Conservation (phyloP, 2,888 invertebrate genomes). For the Drosophila diplacantha region DNA sequence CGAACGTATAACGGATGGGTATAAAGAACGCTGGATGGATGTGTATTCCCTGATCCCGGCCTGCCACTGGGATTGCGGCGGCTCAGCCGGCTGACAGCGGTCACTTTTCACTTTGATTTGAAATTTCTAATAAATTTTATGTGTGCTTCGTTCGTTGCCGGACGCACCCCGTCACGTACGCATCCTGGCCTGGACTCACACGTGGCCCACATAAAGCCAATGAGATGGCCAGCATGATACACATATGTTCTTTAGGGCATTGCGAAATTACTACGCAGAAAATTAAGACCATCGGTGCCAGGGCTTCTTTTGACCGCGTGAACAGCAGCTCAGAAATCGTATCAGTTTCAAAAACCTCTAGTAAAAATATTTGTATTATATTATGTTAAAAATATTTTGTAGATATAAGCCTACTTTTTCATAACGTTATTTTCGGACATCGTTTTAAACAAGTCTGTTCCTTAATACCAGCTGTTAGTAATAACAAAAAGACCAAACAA, state of each 20-base stretch:
- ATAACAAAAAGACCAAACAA: background rate
- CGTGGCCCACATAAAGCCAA: constrained; percentile 65
- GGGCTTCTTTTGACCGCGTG: background rate
- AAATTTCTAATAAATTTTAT: constrained; percentile 72
- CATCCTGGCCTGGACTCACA: constrained; percentile 28
- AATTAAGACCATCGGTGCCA: constrained; percentile 6
- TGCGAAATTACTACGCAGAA: constrained; percentile 22
- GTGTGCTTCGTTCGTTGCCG: constrained; percentile 56
- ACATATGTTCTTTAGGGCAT: constrained; percentile 52
- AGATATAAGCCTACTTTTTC: background rate
- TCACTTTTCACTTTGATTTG: constrained; percentile 71
- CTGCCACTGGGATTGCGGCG: constrained; percentile 8
- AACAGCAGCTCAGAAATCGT: background rate
- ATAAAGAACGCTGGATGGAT: constrained; percentile 18
- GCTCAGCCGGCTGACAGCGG: constrained; percentile 56
- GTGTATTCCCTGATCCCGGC: constrained; percentile 9
- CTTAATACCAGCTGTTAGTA: background rate
- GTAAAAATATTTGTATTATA: background rate
- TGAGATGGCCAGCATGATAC: constrained; percentile 54
- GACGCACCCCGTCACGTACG: constrained; percentile 39
- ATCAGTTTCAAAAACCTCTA: background rate
- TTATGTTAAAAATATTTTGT: background rate
- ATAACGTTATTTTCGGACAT: background rate
- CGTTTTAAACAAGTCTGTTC: background rate
- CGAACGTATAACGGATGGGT: constrained; percentile 23